Conservation (phyloP, 2,888 invertebrate species). For the Hoplodrina ambigua region DNA sequence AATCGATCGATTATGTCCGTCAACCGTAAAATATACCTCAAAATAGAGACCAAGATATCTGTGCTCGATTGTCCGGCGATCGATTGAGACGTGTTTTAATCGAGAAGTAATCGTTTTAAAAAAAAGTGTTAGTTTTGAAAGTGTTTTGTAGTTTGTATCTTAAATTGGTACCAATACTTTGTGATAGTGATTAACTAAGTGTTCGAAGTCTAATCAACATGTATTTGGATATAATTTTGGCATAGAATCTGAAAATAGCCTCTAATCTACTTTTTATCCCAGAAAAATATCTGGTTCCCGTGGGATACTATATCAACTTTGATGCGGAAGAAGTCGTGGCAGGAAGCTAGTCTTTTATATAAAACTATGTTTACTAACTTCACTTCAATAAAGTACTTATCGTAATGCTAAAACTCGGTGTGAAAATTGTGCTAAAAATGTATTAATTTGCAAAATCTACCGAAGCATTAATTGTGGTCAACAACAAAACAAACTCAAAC, state of each 20-base stretch:
- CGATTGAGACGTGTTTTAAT: slow-evolving; percentile 73
- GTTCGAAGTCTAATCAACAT: not conserved
- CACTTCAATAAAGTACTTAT: too few species aligned
- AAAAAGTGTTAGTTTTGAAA: not conserved
- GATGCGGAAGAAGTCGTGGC: too few species aligned
- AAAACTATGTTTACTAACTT: too few species aligned
- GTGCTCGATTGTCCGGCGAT: slow-evolving; percentile 71
- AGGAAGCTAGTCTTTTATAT: too few species aligned
- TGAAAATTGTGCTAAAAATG: slow-evolving; percentile 7
- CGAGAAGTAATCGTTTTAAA: slow-evolving; percentile 34
- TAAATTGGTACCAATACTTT: not conserved
- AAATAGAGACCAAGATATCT: slow-evolving; percentile 83
- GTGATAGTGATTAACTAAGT: not conserved
- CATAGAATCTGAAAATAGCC: too few species aligned
- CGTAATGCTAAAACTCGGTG: not conserved
- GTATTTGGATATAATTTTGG: too few species aligned
- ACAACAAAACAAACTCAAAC: slow-evolving; percentile 18
- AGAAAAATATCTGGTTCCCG: too few species aligned
- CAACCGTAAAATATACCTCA: slow-evolving; percentile 89
- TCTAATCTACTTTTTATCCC: too few species aligned
- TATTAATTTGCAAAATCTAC: slow-evolving; percentile 7
- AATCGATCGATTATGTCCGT: slow-evolving; percentile 83
- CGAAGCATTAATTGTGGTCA: not conserved
- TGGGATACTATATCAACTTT: too few species aligned
- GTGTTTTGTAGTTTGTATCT: not conserved